Evolutionary conservation across 2,113 vertebrate species (phyloP).

Genomic region (Sphyrna mokarran): DNA sequence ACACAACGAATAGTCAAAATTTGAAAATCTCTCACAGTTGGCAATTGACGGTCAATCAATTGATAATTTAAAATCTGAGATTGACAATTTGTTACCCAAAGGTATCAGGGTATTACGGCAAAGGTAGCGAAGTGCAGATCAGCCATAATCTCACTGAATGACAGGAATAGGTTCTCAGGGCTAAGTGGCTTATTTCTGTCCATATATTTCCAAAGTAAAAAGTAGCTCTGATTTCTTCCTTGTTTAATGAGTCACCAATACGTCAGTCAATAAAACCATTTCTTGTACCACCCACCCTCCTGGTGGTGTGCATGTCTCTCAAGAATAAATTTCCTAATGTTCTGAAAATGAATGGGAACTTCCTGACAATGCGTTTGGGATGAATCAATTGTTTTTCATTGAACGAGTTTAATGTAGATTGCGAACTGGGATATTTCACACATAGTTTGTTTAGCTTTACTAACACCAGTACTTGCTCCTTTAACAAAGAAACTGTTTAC

Average conservation of each 20-base stretch:
- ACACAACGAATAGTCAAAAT: too few relatives aligned
- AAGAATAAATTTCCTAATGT: neutral
- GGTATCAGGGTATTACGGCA: too few relatives aligned
- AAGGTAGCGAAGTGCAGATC: too few relatives aligned
- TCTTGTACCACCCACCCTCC: neutral
- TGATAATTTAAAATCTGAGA: too few relatives aligned
- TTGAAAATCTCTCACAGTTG: too few relatives aligned
- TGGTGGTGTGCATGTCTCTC: neutral
- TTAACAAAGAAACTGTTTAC: neutral
- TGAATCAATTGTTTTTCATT: neutral
- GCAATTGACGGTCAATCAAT: too few relatives aligned
- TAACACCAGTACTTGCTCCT: neutral
- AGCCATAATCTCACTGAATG: too few relatives aligned
- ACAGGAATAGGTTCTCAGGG: too few relatives aligned
- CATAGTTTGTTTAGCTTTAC: neutral
- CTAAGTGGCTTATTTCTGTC: too few relatives aligned
- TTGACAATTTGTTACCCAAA: too few relatives aligned
- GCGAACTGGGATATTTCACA: neutral
- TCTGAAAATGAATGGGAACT: neutral
- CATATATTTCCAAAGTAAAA: neutral
- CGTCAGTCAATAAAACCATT: neutral
- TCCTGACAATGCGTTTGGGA: neutral
- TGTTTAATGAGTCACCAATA: neutral
- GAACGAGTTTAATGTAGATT: neutral
- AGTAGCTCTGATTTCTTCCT: neutral